These are phyloP conservation scores for Pheosia tremula DNA, from an alignment of 2,888 invertebrate species.

Conservation along the genomic window DNA sequence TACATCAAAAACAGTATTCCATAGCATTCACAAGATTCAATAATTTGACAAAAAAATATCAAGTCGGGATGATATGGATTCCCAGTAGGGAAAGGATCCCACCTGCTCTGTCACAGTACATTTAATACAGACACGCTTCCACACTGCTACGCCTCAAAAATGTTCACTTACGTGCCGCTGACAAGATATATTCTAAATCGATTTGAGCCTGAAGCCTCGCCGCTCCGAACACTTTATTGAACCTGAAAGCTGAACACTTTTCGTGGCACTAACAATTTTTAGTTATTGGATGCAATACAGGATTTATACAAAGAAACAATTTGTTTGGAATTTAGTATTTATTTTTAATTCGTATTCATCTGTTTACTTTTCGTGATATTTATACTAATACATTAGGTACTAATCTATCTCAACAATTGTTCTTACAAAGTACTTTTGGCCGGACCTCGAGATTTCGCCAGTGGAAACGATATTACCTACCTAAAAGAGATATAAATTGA, in stretches of 20 bases:
- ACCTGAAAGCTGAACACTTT: slow-evolving; percentile 37
- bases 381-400: no score
- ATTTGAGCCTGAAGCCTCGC: slow-evolving; percentile 29
- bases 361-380: no score
- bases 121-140: slow-evolving; percentile 23
- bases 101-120: slow-evolving; percentile 12
- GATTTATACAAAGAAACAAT: background rate
- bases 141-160: slow-evolving; percentile 26
- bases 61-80: background rate
- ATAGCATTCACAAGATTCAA: background rate
- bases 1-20: no score
- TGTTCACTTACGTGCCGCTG: slow-evolving; percentile 17
- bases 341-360: no score
- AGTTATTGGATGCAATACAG: slow-evolving; percentile 25
- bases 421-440: no score
- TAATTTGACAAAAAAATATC: background rate
- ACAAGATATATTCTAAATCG: slow-evolving; percentile 42
- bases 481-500: no score
- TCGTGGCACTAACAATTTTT: slow-evolving; percentile 28
- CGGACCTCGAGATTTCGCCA: no score
- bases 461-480: no score
- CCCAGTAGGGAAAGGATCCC: background rate
- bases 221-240: slow-evolving; percentile 29
- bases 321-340: background rate
- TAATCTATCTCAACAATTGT: no score